phyloP scores from a whole-genome alignment of 2,888 invertebrate species.

The Drosophila borealis region DNA sequence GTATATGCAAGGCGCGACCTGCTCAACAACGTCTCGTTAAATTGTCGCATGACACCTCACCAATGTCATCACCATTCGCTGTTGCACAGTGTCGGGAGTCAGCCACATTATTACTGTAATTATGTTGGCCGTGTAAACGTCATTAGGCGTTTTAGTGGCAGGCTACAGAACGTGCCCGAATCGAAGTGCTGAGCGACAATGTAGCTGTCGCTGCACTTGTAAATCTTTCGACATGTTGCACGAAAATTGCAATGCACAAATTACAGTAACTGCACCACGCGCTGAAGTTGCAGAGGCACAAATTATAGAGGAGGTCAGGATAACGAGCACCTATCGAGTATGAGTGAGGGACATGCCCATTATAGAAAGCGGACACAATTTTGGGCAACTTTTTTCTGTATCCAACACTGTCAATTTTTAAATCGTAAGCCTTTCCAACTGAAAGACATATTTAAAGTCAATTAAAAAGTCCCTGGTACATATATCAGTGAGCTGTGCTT shows the following conservation, averaged over 20 bases:
- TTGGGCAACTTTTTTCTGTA: too few relatives aligned
- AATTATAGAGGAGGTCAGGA: constrained; percentile 8
- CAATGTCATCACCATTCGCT: constrained; percentile 72
- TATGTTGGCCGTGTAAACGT: constrained; percentile 80
- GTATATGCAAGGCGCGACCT: constrained; percentile 46
- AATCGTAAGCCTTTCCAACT: too few relatives aligned
- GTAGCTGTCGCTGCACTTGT: constrained; percentile 30
- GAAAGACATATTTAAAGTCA: too few relatives aligned
- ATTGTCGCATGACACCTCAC: constrained; percentile 79
- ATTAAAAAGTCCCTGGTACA: too few relatives aligned
- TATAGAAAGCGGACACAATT: neutral
- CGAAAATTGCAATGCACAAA: constrained; percentile 56
- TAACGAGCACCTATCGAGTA: neutral
- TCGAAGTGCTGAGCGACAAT: constrained; percentile 28
- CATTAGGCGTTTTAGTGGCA: constrained; percentile 74
- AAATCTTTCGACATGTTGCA: constrained; percentile 56
- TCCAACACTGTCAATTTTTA: too few relatives aligned
- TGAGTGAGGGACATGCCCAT: neutral
- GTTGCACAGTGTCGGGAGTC: constrained; percentile 44
- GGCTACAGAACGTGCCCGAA: constrained; percentile 53
- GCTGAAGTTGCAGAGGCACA: neutral
- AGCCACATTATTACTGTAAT: constrained; percentile 78
- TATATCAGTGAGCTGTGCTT: too few relatives aligned
- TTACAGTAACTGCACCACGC: constrained; percentile 34
- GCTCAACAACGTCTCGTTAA: constrained; percentile 64